These are phyloP conservation scores for Myotis yumanensis DNA, from an alignment of 2,113 vertebrate species.

Conservation along the genomic window DNA sequence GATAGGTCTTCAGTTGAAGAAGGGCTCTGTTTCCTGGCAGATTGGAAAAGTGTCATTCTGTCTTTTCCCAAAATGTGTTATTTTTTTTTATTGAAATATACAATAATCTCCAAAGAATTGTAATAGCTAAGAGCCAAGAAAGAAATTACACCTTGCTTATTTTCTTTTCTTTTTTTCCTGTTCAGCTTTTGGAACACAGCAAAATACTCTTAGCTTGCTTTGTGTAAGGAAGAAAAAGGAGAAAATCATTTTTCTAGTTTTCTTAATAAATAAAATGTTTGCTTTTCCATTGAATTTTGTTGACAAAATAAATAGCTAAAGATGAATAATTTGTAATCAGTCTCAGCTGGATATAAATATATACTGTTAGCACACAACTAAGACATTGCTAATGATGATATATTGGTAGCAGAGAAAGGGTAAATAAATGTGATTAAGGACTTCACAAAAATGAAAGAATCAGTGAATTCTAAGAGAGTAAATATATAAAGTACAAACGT, in stretches of 20 bases:
- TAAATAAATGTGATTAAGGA: constrained; percentile 56
- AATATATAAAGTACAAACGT: constrained; percentile 57
- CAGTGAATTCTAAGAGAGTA: constrained; percentile 26
- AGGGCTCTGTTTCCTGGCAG: constrained; percentile 77
- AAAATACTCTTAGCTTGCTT: constrained; percentile 56
- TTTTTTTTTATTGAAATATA: constrained; percentile 51
- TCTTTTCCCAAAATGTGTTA: constrained; percentile 63
- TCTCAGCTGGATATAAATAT: constrained; percentile 29
- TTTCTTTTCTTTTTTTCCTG: not conserved
- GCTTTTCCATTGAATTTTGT: constrained; percentile 43
- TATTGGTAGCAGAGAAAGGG: constrained; percentile 37
- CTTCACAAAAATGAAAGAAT: constrained; percentile 35
- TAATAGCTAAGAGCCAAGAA: constrained; percentile 48
- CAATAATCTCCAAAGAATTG: constrained; percentile 57
- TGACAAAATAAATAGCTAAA: constrained; percentile 57
- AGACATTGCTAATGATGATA: constrained; percentile 42
- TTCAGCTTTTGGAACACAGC: constrained; percentile 45
- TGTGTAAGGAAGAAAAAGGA: constrained; percentile 12
- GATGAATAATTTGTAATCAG: constrained; percentile 32
- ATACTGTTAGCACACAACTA: constrained; percentile 28
- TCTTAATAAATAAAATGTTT: constrained; percentile 45
- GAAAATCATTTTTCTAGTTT: constrained; percentile 50
- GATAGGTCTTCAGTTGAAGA: constrained; percentile 80
- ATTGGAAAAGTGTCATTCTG: constrained; percentile 71
- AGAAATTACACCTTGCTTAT: constrained; percentile 46